Percentiles rank a stretch among this genome's conserved stretches.
phyloP scores from a whole-genome alignment of 2,888 invertebrate species.

The Parascotia fuliginaria region DNA sequence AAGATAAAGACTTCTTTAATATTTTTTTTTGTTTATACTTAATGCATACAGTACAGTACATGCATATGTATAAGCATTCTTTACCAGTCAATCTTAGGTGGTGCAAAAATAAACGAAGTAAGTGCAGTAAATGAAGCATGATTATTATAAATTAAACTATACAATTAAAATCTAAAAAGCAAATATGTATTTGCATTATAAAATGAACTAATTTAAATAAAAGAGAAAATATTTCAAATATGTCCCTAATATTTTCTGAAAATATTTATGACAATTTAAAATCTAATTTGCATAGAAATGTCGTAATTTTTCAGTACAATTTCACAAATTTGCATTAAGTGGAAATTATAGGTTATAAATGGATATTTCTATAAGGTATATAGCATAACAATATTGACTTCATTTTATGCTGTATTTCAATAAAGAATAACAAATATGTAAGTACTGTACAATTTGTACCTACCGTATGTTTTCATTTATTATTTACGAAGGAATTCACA shows the following conservation, averaged over 20 bases:
- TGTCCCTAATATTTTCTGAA: too few species aligned
- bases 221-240: slow-evolving; percentile 1
- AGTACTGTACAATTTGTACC: neutral
- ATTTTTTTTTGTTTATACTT: too few species aligned
- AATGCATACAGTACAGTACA: too few species aligned
- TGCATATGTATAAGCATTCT: too few species aligned
- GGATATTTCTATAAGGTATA: neutral
- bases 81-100: too few species aligned
- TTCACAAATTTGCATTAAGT: slow-evolving; percentile 13
- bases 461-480: neutral
- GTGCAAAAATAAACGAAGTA: too few species aligned
- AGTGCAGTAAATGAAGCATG: too few species aligned
- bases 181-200: neutral
- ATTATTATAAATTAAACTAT: too few species aligned
- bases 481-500: too few species aligned
- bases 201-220: slow-evolving; percentile 3
- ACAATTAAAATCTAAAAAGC: too few species aligned
- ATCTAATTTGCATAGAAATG: slow-evolving; percentile 24
- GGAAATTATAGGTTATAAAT: slow-evolving; percentile 6
- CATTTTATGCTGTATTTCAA: neutral
- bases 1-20: too few species aligned
- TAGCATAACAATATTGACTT: neutral
- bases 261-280: slow-evolving; percentile 34
- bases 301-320: slow-evolving; percentile 7
- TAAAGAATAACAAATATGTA: too few species aligned